A percentile compares a stretch with the other conserved stretches of the same genome.
phyloP scores from a whole-genome alignment of 2,888 invertebrate species.

The Incurvaria masculella region DNA sequence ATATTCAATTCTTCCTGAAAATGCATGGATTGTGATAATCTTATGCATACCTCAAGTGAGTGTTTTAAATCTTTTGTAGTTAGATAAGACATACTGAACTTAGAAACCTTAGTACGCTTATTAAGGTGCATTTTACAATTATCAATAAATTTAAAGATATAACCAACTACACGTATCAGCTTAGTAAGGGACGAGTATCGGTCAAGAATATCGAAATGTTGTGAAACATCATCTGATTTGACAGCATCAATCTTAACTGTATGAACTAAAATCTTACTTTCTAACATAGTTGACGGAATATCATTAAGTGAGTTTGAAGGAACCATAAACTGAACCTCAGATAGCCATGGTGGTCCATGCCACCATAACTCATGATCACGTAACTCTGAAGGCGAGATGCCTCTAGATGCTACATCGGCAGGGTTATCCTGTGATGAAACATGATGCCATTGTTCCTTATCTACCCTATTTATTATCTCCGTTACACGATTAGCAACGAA shows the following conservation, averaged over 20 bases:
- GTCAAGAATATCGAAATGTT: too few relatives aligned
- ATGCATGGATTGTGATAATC: neutral
- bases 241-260: too few relatives aligned
- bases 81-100: neutral
- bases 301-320: neutral
- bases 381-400: constrained; percentile 3
- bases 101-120: too few relatives aligned
- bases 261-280: neutral
- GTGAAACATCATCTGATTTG: too few relatives aligned
- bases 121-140: neutral
- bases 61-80: neutral
- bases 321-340: neutral
- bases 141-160: neutral
- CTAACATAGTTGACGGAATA: neutral
- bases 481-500: constrained; percentile 19
- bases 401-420: constrained; percentile 11
- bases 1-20: neutral
- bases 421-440: constrained; percentile 11
- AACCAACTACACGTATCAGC: neutral
- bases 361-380: constrained; percentile 7
- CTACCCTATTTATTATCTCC: constrained; percentile 10
- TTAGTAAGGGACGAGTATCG: neutral
- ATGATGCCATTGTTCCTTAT: constrained; percentile 8
- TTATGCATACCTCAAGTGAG: neutral
- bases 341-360: neutral